A percentile compares a stretch with the other conserved stretches of the same genome.
Evolutionary conservation across 2,113 vertebrate genomes (phyloP).

Genomic region (Maccullochella peelii): DNA sequence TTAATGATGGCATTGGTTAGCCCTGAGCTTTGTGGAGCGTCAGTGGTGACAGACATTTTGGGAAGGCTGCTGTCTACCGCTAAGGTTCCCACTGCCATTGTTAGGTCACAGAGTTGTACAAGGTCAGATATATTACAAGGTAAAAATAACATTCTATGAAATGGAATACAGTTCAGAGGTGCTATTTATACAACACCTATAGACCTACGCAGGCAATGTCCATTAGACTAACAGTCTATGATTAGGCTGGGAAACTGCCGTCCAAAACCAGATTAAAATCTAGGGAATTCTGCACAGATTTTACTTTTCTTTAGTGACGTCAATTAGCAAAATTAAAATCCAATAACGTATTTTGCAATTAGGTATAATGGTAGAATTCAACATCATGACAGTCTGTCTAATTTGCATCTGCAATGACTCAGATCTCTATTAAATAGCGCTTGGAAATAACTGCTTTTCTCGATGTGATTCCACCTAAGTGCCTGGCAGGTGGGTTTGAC

Average conservation of each 20-base stretch:
- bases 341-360: constrained; percentile 46
- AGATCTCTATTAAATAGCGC: constrained; percentile 55
- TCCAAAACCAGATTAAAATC: constrained; percentile 5
- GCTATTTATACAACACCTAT: constrained; percentile 34
- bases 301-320: constrained; percentile 11
- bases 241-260: not conserved
- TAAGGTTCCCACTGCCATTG: constrained; percentile 27
- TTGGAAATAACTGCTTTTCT: constrained; percentile 55
- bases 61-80: constrained; percentile 29
- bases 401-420: constrained; percentile 61
- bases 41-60: constrained; percentile 51
- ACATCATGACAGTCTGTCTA: constrained; percentile 32
- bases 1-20: not conserved
- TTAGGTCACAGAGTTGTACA: constrained; percentile 27
- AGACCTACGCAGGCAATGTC: not conserved
- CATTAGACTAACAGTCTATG: not conserved
- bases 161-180: constrained; percentile 16
- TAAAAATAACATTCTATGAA: constrained; percentile 61
- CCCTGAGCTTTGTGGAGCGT: constrained; percentile 21
- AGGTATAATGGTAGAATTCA: constrained; percentile 40
- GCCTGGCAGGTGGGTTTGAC: constrained; percentile 49
- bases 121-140: constrained; percentile 37
- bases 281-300: not conserved
- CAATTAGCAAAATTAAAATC: constrained; percentile 40
- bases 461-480: constrained; percentile 52